phyloP scores from a whole-genome alignment of 2,797 vertebrate genomes.

The Mycteria americana region DNA sequence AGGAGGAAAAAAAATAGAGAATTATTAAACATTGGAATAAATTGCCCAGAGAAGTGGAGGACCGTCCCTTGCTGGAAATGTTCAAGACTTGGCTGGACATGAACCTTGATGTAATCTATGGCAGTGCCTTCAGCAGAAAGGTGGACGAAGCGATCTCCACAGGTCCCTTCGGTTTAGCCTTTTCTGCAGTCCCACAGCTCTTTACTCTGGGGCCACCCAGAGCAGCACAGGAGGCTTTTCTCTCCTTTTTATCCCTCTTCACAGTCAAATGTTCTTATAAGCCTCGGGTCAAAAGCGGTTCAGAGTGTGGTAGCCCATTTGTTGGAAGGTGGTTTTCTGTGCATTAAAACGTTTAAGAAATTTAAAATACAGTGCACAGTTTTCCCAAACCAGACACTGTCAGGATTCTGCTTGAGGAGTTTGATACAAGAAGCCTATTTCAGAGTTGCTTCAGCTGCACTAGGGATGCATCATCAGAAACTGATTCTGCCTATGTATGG shows the following conservation, averaged over 20 bases:
- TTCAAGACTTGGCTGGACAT: background rate
- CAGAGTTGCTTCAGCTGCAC: background rate
- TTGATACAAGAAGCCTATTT: background rate
- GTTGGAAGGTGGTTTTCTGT: background rate
- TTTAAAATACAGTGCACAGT: background rate
- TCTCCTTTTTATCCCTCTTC: background rate
- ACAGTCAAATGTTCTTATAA: background rate
- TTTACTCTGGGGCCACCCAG: background rate
- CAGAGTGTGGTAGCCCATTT: background rate
- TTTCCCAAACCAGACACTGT: background rate
- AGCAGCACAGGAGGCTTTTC: background rate
- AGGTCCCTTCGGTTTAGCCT: background rate
- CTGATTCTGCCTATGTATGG: fast-evolving
- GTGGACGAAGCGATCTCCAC: background rate
- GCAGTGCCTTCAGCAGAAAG: background rate
- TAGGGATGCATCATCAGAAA: background rate
- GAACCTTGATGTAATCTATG: background rate
- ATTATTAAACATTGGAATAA: background rate
- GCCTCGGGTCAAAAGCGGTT: background rate
- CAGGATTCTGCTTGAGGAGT: slow-evolving; percentile 5
- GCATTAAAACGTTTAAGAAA: background rate
- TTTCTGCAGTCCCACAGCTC: background rate
- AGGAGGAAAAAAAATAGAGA: no score
- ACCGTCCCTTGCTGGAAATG: background rate
- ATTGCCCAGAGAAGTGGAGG: background rate